These are phyloP conservation scores for Indri indri DNA, from an alignment of 2,113 vertebrate genomes.

Conservation along the genomic window DNA sequence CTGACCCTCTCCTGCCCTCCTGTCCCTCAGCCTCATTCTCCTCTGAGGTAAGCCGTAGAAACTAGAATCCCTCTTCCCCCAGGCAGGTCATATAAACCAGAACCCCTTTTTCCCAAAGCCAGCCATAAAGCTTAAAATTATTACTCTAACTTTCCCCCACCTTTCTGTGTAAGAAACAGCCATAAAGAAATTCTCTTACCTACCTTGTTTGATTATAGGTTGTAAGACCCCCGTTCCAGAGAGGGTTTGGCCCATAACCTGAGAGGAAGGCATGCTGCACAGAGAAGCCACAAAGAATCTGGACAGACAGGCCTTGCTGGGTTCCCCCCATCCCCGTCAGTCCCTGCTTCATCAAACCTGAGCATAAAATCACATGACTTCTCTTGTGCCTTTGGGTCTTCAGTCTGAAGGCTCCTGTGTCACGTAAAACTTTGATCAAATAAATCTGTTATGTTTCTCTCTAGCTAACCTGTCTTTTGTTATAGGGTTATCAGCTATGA, in stretches of 20 bases:
- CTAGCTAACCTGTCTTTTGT: not conserved
- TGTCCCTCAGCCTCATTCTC: not conserved
- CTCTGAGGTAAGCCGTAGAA: not conserved
- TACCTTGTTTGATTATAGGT: not conserved
- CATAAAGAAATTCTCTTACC: not conserved
- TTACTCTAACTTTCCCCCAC: not conserved
- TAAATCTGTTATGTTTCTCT: not conserved
- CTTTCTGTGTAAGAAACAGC: not conserved
- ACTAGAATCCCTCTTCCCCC: not conserved
- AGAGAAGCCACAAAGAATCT: not conserved
- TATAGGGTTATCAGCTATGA: not conserved
- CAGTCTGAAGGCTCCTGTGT: not conserved
- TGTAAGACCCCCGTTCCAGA: not conserved
- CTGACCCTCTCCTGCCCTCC: not conserved
- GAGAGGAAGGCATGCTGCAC: not conserved
- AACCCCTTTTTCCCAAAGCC: not conserved
- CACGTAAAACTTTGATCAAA: not conserved
- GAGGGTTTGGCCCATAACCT: not conserved
- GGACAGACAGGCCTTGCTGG: too few relatives aligned
- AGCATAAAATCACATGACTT: not conserved
- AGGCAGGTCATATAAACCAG: not conserved
- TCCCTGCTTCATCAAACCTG: not conserved
- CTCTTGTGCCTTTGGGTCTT: not conserved
- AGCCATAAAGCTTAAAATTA: not conserved
- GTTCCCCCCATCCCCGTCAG: not conserved